Evolutionary conservation across 2,113 vertebrate species (phyloP).

Genomic region (Grammomys dolichurus): DNA sequence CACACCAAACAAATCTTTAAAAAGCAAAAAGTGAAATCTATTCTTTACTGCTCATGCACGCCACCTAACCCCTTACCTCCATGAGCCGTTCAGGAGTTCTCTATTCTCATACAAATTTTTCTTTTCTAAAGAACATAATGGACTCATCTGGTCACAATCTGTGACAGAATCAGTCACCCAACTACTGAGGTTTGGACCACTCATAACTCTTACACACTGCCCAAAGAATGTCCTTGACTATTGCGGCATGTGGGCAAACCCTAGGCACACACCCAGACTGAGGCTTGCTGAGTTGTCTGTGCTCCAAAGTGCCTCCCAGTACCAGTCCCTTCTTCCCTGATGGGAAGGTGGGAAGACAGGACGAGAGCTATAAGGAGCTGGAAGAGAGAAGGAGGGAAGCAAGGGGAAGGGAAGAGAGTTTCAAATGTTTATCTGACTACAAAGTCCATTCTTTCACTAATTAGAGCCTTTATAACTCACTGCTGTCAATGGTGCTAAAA

Average conservation of each 20-base stretch:
- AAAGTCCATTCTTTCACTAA: not conserved
- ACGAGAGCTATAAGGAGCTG: rapidly evolving
- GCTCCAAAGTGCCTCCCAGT: not conserved
- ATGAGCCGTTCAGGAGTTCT: not conserved
- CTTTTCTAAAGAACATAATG: not conserved
- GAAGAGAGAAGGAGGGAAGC: not conserved
- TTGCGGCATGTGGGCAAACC: not conserved
- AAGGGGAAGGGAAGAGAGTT: not conserved
- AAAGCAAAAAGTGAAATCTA: not conserved
- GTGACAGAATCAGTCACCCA: not conserved
- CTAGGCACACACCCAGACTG: not conserved
- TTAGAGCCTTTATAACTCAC: not conserved
- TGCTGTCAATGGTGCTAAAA: not conserved
- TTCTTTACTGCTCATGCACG: not conserved
- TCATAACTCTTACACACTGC: not conserved
- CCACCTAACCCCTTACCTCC: not conserved
- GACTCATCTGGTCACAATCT: not conserved
- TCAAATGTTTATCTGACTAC: not conserved
- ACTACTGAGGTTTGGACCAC: not conserved
- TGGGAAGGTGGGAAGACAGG: not conserved
- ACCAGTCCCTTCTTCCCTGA: not conserved
- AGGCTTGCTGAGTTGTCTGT: not conserved
- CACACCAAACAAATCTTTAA: not conserved
- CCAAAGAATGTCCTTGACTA: constrained; percentile 11
- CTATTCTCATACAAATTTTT: not conserved